A percentile compares a stretch with the other conserved stretches of the same genome.
These are phyloP conservation scores for Enteromius anoplus DNA, from an alignment of 2,797 vertebrate genomes.

Conservation along the genomic window DNA sequence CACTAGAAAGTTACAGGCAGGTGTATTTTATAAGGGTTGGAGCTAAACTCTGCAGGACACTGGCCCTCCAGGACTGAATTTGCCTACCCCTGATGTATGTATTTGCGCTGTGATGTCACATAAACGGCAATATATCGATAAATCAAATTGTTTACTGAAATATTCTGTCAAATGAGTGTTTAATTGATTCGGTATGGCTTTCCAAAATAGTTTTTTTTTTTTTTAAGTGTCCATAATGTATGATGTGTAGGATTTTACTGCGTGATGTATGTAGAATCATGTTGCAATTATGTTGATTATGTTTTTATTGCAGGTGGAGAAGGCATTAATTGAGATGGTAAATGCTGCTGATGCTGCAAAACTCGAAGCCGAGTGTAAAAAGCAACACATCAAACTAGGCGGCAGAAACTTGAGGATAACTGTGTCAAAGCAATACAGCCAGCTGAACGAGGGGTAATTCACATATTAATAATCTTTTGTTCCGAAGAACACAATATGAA, in stretches of 20 bases:
- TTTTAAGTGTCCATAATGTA: background rate
- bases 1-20: no score
- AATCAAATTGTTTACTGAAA: background rate
- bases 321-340: slow-evolving; percentile 17
- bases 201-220: background rate
- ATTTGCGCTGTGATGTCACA: background rate
- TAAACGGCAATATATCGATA: background rate
- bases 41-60: no score
- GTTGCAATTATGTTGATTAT: background rate
- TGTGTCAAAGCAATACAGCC: slow-evolving; percentile 19
- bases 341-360: slow-evolving; percentile 5
- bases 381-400: slow-evolving; percentile 19
- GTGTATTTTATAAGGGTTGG: no score
- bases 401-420: slow-evolving; percentile 34
- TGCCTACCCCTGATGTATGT: no score
- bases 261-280: background rate
- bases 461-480: background rate
- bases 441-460: slow-evolving; percentile 8
- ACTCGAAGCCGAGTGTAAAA: slow-evolving; percentile 10
- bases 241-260: background rate
- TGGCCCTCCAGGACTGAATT: no score
- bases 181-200: background rate
- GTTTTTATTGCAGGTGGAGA: slow-evolving; percentile 7
- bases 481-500: background rate
- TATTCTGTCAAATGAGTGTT: background rate